Evolutionary conservation across 2,888 invertebrate genomes (phyloP).

Genomic region (Serripes groenlandicus): DNA sequence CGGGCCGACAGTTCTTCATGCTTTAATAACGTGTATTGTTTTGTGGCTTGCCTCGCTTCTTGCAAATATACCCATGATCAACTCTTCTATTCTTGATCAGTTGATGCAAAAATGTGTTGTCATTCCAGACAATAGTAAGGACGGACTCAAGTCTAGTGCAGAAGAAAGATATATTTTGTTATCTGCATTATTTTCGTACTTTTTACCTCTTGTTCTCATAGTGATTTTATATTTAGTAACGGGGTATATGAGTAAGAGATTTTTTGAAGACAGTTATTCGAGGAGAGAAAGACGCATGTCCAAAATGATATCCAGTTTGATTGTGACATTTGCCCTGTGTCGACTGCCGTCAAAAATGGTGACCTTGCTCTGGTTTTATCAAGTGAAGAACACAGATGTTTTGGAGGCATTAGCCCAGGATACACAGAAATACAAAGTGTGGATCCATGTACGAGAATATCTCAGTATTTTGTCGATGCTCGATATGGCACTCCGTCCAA

Average conservation of each 20-base stretch:
- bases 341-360: constrained; percentile 76
- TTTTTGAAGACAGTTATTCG: constrained; percentile 80
- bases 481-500: constrained; percentile 77
- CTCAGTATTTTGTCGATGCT: constrained; percentile 73
- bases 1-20: constrained; percentile 70
- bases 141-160: constrained; percentile 38
- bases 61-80: constrained; percentile 75
- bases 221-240: constrained; percentile 75
- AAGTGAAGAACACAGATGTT: constrained; percentile 57
- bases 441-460: constrained; percentile 64
- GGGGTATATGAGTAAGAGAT: constrained; percentile 76
- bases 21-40: constrained; percentile 68
- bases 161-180: constrained; percentile 59
- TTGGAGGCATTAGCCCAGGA: constrained; percentile 44
- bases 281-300: constrained; percentile 75
- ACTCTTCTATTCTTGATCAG: constrained; percentile 45
- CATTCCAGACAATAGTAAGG: constrained; percentile 20
- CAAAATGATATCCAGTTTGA: constrained; percentile 74
- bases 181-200: constrained; percentile 73
- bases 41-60: constrained; percentile 73
- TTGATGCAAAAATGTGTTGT: constrained; percentile 55
- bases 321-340: constrained; percentile 75
- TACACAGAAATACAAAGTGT: constrained; percentile 53
- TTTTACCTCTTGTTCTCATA: constrained; percentile 75
- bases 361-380: constrained; percentile 70